Base-by-base conservation (phyloP, 2,797 vertebrate species). In the Spinus olivaceus region DNA sequence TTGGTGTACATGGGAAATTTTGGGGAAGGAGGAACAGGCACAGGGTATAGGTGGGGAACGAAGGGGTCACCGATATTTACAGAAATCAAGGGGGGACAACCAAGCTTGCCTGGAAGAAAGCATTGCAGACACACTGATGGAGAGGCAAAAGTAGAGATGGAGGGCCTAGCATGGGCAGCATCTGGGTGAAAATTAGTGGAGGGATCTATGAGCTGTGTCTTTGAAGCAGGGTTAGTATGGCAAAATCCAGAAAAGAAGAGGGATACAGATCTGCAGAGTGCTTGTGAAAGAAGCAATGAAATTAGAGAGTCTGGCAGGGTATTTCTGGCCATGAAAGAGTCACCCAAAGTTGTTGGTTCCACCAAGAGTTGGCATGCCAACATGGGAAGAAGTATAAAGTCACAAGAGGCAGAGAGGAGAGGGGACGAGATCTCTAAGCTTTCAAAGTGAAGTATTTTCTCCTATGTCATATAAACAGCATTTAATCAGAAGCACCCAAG, bases 121-220 rank as follows among this genome's bases (percentile, higher is more conserved):
- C 8, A 14, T 14, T 64, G 23, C 22, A 46, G 61, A 5, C 5
- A 19, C 17, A 3, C 8, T 50, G 42, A 4, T 53, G 67, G 23
- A 61, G 42, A 65, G 11, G 21, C 6, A 44, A 25, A 72, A 49
- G 18, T 18, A 30, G 47, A 66, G 32, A 24, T 49, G 37, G 37
- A 35, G 37, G 8, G 6, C 15, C 16, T 25, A 12, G 15, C 2
- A 16, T 2, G 9, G 41, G 7, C 2, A 11, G 33, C 7, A 1
- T 12, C 15, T 47, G 27, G 22, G 19, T 54, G 25, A 41, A 60
- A 54, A 54, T 21, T 9, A 19, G 7, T 24, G 76, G 61, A 85
- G 30, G 57, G n/a, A 74, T 8, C 14, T 49, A 21, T 37, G 23
- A 71, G 8, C 35, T 50, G 7, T 46, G 23, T 12, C 21, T 85